Base-by-base conservation (phyloP, 2,113 vertebrate species). In the Ictalurus punctatus region DNA sequence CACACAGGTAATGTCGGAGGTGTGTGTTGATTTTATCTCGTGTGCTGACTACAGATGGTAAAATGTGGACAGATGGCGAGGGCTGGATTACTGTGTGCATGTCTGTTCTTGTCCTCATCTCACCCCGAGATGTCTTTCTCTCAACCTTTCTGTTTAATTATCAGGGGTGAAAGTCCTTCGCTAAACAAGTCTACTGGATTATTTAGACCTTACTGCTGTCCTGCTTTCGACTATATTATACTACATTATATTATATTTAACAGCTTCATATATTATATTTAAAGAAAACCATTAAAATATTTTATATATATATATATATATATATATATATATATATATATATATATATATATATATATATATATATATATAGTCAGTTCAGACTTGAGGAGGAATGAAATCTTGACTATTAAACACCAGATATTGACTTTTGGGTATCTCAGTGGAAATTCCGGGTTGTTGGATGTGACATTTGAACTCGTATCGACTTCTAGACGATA, bases 11-110 rank as follows among this genome's bases (percentile, higher is more conserved):
- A 79, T 54, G 3, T n/a, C 78, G 0, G 78, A 54, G 52, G 16
- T 3, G 16, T 16, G 56, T 63, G 37, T 61, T 73, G 13, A 52
- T 27, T 40, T 82, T 71, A 40, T 34, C 23, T 81, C 30, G 21
- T 37, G 17, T 76, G 54, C 40, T 58, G 12, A 23, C 79, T 59
- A 82, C 61, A 69, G 54, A 80, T 79, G 54, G 83, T 40, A 9
- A 67, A 71, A 84, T 59, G 23, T 79, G 73, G 86, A 67, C 91
- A 92, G 90, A 92, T 91, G 87, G 84, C 74, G 54, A 89, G 81
- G 76, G 54, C 56, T 83, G 90, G 86, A 94, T 94, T 93, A 93
- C 34, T 65, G 16, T 21, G 6, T 6, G 13, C 34, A 40, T 58
- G 74, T 80, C 27, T 54, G 23, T 79, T 58, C 23, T 10, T 48